Percentiles rank a stretch among this genome's conserved stretches.
These are phyloP conservation scores for Strigamia crassipes DNA, from an alignment of 2,888 invertebrate genomes.

Conservation along the genomic window DNA sequence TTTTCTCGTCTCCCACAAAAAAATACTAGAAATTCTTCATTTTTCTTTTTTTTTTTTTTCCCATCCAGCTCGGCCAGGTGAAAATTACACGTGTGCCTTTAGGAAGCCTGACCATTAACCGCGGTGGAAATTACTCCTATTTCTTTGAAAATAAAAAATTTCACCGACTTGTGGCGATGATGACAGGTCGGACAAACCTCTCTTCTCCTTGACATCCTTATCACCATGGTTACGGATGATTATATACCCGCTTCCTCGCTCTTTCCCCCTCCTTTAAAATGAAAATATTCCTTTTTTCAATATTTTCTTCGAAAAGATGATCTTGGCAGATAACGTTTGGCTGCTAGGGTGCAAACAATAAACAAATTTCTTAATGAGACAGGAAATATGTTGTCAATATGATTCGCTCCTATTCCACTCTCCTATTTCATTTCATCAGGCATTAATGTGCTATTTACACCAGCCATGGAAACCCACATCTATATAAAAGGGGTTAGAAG, in stretches of 20 bases:
- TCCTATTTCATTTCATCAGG: neutral
- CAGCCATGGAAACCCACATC: slow-evolving; percentile 11
- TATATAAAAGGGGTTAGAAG: neutral
- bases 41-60: neutral
- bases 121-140: slow-evolving; percentile 4
- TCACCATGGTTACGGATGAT: slow-evolving; percentile 8
- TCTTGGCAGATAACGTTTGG: neutral
- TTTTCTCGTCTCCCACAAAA: neutral
- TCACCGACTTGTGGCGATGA: neutral
- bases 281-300: neutral
- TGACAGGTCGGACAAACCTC: slow-evolving; percentile 26
- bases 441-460: neutral
- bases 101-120: neutral
- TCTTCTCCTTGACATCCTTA: slow-evolving; percentile 5
- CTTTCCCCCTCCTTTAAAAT: neutral
- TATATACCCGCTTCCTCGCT: neutral
- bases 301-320: neutral
- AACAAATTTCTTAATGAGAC: neutral
- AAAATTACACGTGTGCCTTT: neutral
- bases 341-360: neutral
- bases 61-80: neutral
- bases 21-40: neutral
- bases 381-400: slow-evolving; percentile 5
- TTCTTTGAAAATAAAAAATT: neutral
- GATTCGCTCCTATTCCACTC: neutral